Conservation (phyloP, 1,140 invertebrate species). For the Colletes latitarsis region DNA sequence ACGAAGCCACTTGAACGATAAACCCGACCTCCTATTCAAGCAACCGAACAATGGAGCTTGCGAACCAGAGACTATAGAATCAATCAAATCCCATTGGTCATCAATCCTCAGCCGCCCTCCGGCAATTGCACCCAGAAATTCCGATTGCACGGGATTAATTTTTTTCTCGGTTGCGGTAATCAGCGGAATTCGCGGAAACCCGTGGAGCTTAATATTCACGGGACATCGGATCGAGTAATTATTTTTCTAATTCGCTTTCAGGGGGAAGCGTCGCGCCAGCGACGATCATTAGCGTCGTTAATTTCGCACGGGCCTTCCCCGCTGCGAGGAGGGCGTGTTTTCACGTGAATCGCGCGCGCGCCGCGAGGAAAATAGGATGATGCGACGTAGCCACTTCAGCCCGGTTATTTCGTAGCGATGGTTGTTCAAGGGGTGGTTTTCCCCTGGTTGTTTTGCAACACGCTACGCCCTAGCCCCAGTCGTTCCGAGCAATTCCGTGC, state of each 20-base stretch:
- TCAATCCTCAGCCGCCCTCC: not conserved
- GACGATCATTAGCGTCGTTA: slow-evolving; percentile 41
- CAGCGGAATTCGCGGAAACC: not conserved
- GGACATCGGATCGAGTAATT: slow-evolving; percentile 37
- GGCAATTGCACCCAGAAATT: not conserved
- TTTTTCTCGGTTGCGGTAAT: slow-evolving; percentile 4
- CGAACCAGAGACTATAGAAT: not conserved
- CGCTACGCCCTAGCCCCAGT: not conserved
- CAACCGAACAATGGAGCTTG: not conserved
- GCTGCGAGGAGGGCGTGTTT: not conserved
- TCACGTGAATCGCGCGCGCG: not conserved
- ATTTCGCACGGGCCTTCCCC: slow-evolving; percentile 6
- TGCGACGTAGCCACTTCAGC: slow-evolving; percentile 37
- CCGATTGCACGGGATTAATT: slow-evolving; percentile 17
- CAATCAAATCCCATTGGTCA: slow-evolving; percentile 7
- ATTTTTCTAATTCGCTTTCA: slow-evolving; percentile 36
- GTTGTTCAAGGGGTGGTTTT: slow-evolving; percentile 13
- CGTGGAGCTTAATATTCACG: slow-evolving; percentile 30
- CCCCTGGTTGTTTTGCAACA: slow-evolving; percentile 24
- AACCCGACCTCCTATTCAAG: not conserved
- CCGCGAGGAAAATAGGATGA: slow-evolving; percentile 35
- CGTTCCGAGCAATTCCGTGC: slow-evolving; percentile 5
- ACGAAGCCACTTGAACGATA: not conserved
- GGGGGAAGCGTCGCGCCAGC: not conserved
- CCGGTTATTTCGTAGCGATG: slow-evolving; percentile 26